Conservation (phyloP, 2,888 invertebrate species). For the Amiota mariae region DNA sequence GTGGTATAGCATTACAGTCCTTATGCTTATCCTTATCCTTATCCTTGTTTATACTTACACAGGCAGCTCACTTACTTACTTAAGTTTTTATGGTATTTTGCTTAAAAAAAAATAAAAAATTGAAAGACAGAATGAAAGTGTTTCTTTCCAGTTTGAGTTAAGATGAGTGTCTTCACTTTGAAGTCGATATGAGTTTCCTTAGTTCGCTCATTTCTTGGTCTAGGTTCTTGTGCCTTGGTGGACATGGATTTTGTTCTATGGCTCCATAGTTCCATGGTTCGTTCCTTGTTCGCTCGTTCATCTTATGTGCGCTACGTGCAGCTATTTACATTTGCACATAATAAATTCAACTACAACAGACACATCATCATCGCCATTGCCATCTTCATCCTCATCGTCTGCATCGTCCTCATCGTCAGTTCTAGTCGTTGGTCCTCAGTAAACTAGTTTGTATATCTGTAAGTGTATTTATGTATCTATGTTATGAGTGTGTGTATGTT, state of each 20-base stretch:
- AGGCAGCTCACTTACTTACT: not conserved
- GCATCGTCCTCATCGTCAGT: too few species aligned
- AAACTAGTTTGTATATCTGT: not conserved
- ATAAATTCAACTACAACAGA: slow-evolving; percentile 57
- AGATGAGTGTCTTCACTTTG: not conserved
- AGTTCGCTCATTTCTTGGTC: not conserved
- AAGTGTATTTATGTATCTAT: too few species aligned
- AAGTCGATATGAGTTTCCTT: not conserved
- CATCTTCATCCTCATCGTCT: too few species aligned
- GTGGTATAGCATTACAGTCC: not conserved
- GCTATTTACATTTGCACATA: slow-evolving; percentile 71
- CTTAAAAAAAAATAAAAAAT: too few species aligned
- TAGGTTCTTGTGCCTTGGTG: not conserved
- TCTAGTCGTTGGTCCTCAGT: not conserved
- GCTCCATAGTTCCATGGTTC: not conserved
- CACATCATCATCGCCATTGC: slow-evolving; percentile 17
- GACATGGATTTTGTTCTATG: not conserved
- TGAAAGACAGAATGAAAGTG: too few species aligned
- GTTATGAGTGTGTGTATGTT: not conserved
- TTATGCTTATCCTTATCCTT: slow-evolving; percentile 3
- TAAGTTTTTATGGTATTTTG: too few species aligned
- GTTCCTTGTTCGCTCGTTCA: slow-evolving; percentile 1
- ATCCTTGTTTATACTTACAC: not conserved
- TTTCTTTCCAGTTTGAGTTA: too few species aligned
- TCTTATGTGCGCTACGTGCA: slow-evolving; percentile 54